Conservation (phyloP, 2,797 vertebrate genomes). For the Masticophis lateralis region DNA sequence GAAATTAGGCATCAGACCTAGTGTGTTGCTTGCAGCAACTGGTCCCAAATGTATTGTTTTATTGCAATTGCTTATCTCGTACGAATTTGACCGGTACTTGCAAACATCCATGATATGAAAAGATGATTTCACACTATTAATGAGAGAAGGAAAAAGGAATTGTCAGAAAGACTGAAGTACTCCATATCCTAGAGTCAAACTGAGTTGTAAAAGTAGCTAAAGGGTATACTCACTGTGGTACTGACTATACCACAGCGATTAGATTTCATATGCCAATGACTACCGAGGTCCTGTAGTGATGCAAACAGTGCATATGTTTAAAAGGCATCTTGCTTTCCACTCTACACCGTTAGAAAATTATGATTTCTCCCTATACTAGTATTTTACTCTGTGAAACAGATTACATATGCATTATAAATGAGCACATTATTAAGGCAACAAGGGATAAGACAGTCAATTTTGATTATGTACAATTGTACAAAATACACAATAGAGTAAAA, state of each 20-base stretch:
- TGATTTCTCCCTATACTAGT: neutral
- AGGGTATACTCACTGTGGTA: neutral
- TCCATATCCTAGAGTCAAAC: neutral
- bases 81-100: slow-evolving; percentile 82
- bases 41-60: slow-evolving; percentile 89
- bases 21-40: slow-evolving; percentile 77
- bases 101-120: slow-evolving; percentile 99
- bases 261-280: neutral
- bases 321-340: neutral
- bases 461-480: neutral
- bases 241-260: neutral
- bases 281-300: neutral
- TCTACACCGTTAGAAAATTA: neutral
- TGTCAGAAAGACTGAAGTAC: neutral
- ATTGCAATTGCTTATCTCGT: slow-evolving; percentile 85
- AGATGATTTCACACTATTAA: slow-evolving; percentile 90
- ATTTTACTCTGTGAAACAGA: neutral
- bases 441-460: neutral
- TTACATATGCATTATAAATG: neutral
- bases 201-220: neutral
- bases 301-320: neutral
- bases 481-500: neutral
- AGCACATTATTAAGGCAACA: neutral
- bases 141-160: neutral
- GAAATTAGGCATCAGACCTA: slow-evolving; percentile 84